Evolutionary conservation across 2,888 invertebrate genomes (phyloP).

Genomic region (Oscheius onirici): DNA sequence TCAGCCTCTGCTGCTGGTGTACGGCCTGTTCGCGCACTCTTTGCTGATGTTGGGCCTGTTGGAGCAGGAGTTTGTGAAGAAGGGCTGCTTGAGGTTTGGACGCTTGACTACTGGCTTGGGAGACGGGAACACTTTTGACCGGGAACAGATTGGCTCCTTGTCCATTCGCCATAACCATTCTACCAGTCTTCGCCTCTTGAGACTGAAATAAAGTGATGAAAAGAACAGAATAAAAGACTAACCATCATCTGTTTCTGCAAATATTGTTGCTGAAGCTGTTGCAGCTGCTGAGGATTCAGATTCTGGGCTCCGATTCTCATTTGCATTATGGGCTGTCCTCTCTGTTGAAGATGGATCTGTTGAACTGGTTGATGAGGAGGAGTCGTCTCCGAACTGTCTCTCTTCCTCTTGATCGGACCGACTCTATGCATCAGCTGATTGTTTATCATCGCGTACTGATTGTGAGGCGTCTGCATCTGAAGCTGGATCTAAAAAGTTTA

Average conservation of each 20-base stretch:
- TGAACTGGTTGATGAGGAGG: constrained; percentile 1
- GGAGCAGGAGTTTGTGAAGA: background rate
- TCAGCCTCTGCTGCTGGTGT: constrained; percentile 7
- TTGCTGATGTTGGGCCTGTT: constrained; percentile 8
- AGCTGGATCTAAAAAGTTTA: background rate
- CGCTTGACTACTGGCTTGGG: background rate
- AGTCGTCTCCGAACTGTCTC: background rate
- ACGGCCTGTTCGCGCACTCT: no score
- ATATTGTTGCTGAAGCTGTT: constrained; percentile 4
- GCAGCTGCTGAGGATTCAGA: background rate
- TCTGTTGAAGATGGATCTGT: background rate
- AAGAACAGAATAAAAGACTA: background rate
- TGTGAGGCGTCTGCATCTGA: background rate
- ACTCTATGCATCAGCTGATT: background rate
- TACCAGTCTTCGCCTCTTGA: background rate
- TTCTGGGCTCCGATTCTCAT: background rate
- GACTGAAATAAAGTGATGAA: background rate
- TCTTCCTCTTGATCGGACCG: constrained; percentile 17
- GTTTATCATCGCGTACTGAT: constrained; percentile 1
- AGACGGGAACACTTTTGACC: background rate
- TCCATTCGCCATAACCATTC: background rate
- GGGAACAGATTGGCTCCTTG: background rate
- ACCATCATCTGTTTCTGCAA: constrained; percentile 13
- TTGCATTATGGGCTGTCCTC: background rate
- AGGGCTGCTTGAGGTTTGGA: background rate